Percentiles rank a stretch among this genome's conserved stretches.
phyloP scores from a whole-genome alignment of 2,888 invertebrate genomes.

The Onchidella celtica region DNA sequence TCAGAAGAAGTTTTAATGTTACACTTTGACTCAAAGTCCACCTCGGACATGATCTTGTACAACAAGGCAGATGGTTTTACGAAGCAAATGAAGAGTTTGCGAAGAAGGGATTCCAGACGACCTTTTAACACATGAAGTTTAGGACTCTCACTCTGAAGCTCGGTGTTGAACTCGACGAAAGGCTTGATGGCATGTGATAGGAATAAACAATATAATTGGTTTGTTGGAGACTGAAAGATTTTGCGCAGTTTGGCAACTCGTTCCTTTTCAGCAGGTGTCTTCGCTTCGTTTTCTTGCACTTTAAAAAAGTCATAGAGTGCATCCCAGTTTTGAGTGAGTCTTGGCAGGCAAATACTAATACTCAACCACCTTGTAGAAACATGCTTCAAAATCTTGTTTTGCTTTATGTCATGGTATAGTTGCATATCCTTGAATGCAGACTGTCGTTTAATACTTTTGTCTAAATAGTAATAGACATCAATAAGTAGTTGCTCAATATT shows the following conservation, averaged over 20 bases:
- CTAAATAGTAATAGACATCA: no score
- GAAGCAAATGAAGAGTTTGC: constrained; percentile 1
- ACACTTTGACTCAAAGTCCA: neutral
- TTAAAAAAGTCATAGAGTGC: no score
- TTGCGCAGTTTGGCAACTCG: neutral
- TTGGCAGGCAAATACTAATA: no score
- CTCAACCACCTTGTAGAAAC: no score
- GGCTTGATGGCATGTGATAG: neutral
- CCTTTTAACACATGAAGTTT: neutral
- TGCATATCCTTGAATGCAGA: no score
- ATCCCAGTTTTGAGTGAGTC: no score
- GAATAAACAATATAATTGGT: constrained; percentile 18
- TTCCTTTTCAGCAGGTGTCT: no score
- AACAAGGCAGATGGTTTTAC: constrained; percentile 8
- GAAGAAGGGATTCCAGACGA: neutral
- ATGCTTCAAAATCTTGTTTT: no score
- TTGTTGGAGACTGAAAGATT: constrained; percentile 18
- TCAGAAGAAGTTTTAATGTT: constrained; percentile 6
- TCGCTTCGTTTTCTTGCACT: no score
- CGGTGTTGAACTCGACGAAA: constrained; percentile 19
- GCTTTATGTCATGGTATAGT: no score
- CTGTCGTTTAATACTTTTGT: no score
- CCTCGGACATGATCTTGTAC: neutral
- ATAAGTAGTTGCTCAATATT: no score
- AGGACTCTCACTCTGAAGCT: constrained; percentile 29